A percentile compares a stretch with the other conserved stretches of the same genome.
phyloP scores from a whole-genome alignment of 2,888 invertebrate species.

The Acanthoscelides obtectus region DNA sequence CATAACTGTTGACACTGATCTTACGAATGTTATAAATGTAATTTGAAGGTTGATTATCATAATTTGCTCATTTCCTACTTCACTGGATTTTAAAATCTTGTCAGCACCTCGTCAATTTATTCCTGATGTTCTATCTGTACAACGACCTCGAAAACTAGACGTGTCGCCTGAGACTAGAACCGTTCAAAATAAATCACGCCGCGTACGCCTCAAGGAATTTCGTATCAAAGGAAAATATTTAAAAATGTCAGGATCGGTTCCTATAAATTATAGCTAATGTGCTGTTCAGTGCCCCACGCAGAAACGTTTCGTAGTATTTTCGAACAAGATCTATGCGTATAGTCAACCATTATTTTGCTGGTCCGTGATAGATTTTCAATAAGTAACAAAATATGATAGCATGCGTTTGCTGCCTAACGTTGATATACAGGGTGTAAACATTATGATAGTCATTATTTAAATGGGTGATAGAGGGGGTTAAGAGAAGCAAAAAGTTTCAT shows the following conservation, averaged over 20 bases:
- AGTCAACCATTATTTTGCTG: not conserved
- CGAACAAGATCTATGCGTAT: not conserved
- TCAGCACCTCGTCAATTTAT: not conserved
- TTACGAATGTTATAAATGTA: too few species aligned
- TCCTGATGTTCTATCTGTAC: not conserved
- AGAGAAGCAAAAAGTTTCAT: too few species aligned
- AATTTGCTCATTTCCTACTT: too few species aligned
- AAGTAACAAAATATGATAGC: too few species aligned
- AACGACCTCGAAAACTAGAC: not conserved
- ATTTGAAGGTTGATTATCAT: too few species aligned
- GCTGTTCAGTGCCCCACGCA: not conserved
- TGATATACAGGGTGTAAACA: too few species aligned
- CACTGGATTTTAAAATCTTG: too few species aligned
- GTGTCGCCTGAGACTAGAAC: not conserved
- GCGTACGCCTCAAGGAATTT: not conserved
- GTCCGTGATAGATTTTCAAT: not conserved
- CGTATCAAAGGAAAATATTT: not conserved
- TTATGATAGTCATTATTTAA: too few species aligned
- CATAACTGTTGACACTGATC: too few species aligned
- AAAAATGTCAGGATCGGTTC: not conserved
- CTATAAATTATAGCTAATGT: not conserved
- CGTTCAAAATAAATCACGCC: not conserved
- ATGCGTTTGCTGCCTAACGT: too few species aligned
- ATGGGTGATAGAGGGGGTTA: too few species aligned
- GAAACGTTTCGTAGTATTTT: not conserved